Percentiles rank a stretch among this genome's conserved stretches.
These are phyloP conservation scores for Scomber colias DNA, from an alignment of 2,113 vertebrate species.

Conservation along the genomic window DNA sequence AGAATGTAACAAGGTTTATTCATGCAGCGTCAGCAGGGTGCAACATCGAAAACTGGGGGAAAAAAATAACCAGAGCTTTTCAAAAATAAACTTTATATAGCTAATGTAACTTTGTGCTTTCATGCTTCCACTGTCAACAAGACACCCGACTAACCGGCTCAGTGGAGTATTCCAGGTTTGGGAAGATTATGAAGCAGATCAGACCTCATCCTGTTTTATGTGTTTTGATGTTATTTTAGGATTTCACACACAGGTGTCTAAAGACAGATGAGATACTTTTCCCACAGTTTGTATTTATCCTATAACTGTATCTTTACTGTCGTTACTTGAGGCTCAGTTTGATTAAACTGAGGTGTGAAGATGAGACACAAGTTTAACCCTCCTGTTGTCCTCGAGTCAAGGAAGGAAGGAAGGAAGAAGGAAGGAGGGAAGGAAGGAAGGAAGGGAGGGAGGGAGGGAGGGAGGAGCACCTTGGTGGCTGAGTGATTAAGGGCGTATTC, in stretches of 20 bases:
- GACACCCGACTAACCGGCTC: background rate
- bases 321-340: too few species aligned
- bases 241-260: background rate
- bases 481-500: too few species aligned
- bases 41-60: background rate
- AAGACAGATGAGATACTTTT: background rate
- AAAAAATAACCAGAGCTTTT: background rate
- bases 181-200: background rate
- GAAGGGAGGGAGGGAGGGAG: too few species aligned
- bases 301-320: too few species aligned
- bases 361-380: too few species aligned
- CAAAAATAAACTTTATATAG: slow-evolving; percentile 20
- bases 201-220: background rate
- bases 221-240: background rate
- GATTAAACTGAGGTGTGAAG: too few species aligned
- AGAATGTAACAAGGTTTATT: slow-evolving; percentile 8
- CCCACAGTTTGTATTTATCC: too few species aligned
- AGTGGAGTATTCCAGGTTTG: background rate
- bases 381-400: too few species aligned
- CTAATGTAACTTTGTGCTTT: background rate
- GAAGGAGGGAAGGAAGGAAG: too few species aligned
- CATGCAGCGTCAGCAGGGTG: slow-evolving; percentile 26
- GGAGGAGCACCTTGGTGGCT: too few species aligned
- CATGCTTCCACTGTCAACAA: background rate
- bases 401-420: too few species aligned